Conservation (phyloP, 2,888 invertebrate genomes). For the Caenorhabditis panamensis region DNA sequence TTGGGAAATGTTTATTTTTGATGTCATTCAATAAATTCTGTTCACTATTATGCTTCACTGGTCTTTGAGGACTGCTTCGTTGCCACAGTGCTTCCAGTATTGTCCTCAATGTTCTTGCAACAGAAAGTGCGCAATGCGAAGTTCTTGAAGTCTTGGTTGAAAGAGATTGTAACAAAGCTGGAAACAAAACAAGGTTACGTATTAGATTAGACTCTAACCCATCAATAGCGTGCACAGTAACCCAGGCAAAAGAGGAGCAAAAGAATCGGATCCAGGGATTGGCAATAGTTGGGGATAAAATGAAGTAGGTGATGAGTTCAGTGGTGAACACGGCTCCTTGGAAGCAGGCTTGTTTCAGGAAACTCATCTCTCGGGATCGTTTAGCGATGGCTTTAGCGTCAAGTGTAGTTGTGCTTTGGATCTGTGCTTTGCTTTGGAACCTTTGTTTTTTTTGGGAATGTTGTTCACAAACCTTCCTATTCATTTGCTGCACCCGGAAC, state of each 20-base stretch:
- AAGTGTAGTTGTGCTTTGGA: background rate
- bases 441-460: too few relatives aligned
- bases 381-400: constrained; percentile 20
- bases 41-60: background rate
- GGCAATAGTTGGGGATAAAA: constrained; percentile 24
- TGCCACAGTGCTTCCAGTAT: background rate
- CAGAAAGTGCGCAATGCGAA: background rate
- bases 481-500: constrained; percentile 33
- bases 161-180: constrained; percentile 23
- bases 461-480: background rate
- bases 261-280: constrained; percentile 49
- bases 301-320: constrained; percentile 65
- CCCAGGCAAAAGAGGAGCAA: constrained; percentile 60
- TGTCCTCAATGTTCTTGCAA: background rate
- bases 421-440: too few relatives aligned
- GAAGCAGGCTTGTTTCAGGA: constrained; percentile 31
- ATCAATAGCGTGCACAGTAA: constrained; percentile 57
- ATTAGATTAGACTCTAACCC: constrained; percentile 25
- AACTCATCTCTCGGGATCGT: constrained; percentile 27
- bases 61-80: background rate
- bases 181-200: background rate
- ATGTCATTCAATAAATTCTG: background rate
- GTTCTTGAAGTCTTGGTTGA: constrained; percentile 25
- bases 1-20: too few relatives aligned
- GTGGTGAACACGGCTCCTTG: constrained; percentile 63